Conservation (phyloP, 92 coral and sea anemone genomes). For the Porites evermanni region DNA sequence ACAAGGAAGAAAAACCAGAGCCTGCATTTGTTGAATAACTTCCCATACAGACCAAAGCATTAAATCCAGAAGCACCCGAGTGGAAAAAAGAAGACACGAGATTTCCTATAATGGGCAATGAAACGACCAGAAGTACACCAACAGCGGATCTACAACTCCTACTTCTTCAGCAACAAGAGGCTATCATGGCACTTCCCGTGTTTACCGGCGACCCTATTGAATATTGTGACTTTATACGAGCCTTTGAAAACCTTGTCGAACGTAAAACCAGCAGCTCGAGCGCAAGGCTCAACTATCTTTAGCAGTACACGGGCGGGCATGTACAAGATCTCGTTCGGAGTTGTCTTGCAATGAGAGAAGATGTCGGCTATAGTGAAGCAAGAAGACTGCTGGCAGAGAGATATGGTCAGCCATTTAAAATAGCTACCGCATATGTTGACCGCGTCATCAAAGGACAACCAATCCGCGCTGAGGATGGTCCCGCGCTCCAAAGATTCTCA, state of each 20-base stretch:
- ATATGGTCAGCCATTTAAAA: constrained; percentile 59
- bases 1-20: too few relatives aligned
- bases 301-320: constrained; percentile 48
- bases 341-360: constrained; percentile 45
- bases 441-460: constrained; percentile 41
- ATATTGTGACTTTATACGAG: constrained; percentile 48
- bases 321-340: constrained; percentile 58
- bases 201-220: too few relatives aligned
- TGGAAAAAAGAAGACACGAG: too few relatives aligned
- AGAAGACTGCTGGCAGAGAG: constrained; percentile 22
- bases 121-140: too few relatives aligned
- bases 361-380: constrained; percentile 42
- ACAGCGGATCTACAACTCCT: too few relatives aligned
- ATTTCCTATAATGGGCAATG: too few relatives aligned
- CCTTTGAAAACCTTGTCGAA: constrained; percentile 57
- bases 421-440: constrained; percentile 45
- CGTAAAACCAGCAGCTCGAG: constrained; percentile 36
- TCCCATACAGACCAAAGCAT: too few relatives aligned
- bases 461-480: constrained; percentile 46
- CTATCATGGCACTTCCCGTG: too few relatives aligned
- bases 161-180: too few relatives aligned
- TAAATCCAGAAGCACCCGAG: too few relatives aligned
- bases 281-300: constrained; percentile 44
- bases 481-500: constrained; percentile 42
- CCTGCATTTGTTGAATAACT: too few relatives aligned